These are phyloP conservation scores for Solenopsis invicta DNA, from an alignment of 1,140 invertebrate species.

Conservation along the genomic window DNA sequence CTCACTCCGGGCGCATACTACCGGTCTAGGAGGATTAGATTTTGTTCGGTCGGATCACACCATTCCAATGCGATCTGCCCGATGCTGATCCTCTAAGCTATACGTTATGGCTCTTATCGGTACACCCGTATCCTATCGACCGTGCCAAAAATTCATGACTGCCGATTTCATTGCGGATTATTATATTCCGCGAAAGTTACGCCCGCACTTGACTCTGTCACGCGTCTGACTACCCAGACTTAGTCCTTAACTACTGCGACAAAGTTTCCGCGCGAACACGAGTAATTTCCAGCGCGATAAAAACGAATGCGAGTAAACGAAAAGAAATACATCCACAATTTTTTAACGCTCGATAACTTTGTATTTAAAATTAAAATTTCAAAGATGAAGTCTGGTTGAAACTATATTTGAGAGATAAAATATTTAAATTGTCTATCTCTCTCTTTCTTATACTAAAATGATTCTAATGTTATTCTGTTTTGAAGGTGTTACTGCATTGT, in stretches of 20 bases:
- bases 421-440: background rate
- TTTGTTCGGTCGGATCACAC: conserved; percentile 57
- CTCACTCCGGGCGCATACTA: background rate
- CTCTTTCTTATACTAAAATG: background rate
- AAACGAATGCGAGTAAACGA: background rate
- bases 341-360: background rate
- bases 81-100: conserved; percentile 54
- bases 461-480: background rate
- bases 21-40: conserved; percentile 41
- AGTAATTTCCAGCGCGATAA: conserved; percentile 14
- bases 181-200: conserved; percentile 40
- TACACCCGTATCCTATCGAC: conserved; percentile 42
- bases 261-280: background rate
- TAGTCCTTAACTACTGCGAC: conserved; percentile 8
- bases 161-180: conserved; percentile 62
- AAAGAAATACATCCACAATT: background rate
- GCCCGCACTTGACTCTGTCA: background rate
- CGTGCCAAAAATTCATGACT: conserved; percentile 51
- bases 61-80: conserved; percentile 22
- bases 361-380: background rate
- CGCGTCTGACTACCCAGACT: background rate
- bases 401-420: background rate
- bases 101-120: conserved; percentile 65
- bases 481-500: background rate
- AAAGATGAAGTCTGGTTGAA: background rate